Percentiles rank a stretch among this genome's conserved stretches.
Evolutionary conservation across 2,797 vertebrate genomes (phyloP).

Genomic region (Oreochromis mossambicus): DNA sequence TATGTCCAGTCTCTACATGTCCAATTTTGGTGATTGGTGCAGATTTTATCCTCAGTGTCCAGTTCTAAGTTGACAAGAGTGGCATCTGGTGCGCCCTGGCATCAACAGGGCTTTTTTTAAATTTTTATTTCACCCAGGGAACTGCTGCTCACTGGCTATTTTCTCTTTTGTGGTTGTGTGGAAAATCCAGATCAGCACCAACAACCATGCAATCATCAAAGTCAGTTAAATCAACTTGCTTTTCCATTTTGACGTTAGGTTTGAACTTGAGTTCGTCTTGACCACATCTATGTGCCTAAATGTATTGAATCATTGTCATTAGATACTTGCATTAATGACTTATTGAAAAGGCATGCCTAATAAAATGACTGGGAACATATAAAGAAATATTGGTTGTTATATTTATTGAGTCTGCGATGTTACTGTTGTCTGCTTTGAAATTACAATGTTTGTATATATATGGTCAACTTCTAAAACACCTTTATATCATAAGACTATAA

Average conservation of each 20-base stretch:
- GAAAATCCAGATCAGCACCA: neutral
- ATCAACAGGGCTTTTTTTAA: neutral
- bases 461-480: neutral
- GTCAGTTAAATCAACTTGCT: neutral
- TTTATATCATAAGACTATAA: fast-evolving
- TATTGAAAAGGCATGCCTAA: neutral
- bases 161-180: neutral
- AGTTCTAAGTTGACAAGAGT: neutral
- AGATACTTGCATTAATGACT: neutral
- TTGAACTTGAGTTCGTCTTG: neutral
- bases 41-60: neutral
- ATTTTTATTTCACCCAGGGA: fast-evolving
- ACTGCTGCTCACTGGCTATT: neutral
- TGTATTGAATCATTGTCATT: neutral
- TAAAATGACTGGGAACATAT: neutral
- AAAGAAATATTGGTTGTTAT: neutral
- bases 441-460: neutral
- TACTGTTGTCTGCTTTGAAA: neutral
- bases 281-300: neutral
- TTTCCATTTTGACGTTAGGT: fast-evolving
- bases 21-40: neutral
- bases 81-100: neutral
- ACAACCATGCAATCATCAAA: neutral
- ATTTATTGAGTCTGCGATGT: neutral
- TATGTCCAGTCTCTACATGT: neutral